Base-by-base conservation (phyloP, 37 sponge, comb jelly and placozoan species). In the Axinella damicornis region DNA sequence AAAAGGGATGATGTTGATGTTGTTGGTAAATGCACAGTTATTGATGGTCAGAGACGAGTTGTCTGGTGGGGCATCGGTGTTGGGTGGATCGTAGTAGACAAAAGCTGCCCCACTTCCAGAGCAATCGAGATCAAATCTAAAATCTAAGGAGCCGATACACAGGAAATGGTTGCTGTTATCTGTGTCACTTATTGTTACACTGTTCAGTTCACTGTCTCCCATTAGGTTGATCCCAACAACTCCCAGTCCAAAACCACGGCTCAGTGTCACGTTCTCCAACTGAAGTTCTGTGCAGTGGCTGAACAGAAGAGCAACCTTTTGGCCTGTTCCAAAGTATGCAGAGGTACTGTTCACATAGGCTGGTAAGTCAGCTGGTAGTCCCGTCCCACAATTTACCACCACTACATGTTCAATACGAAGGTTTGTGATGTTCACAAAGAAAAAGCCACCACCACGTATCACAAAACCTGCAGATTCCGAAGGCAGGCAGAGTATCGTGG, bases 341-440 rank as follows among this genome's bases (percentile, higher is more conserved):
- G 52, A 62, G 0, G 83, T 83, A 17, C n/a, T n/a, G n/a, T 73
- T 83, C 25, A 83, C 53, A 39, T 63, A 40, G 19, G 30, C 27
- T 16, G 74, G 74, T 5, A 83, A 59, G 14, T 28, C 33, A 16
- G 22, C 2, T 0, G 83, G 65, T 46, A 83, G 19, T 4, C 9
- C 53, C 14, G 52, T 19, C 2, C 83, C 83, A 73, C 83, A 83
- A 28, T 58, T 71, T 2, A 5, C 27, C 0, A 83, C 15, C 53
- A 27, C 32, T 28, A 83, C 5, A 27, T 83, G 59, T 35, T 71
- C 63, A 18, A 83, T 30, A 0, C 24, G 34, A 33, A 83, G 61
- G 53, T 73, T 73, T 28, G 63, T 73, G n/a, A 83, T 41, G 28
- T 73, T 83, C 53, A 83, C 31, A 40, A 83, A 83, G 18, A 60